Conservation (phyloP, 2,113 vertebrate species). For the Choloepus hoffmanni region DNA sequence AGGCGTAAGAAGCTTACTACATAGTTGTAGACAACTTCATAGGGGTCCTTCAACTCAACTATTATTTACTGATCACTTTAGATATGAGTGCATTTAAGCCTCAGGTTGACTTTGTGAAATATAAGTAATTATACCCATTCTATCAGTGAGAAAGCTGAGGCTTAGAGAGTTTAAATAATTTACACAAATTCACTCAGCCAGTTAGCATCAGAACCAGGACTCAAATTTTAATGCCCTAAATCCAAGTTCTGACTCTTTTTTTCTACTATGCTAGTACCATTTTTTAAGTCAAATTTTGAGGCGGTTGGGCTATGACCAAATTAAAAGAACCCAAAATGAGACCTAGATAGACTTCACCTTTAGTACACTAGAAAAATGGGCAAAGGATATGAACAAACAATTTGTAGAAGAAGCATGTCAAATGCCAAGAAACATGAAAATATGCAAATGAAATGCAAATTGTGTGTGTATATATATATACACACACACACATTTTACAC, state of each 20-base stretch:
- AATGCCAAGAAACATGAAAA: neutral
- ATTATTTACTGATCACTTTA: neutral
- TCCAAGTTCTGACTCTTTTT: neutral
- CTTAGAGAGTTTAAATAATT: too few species aligned
- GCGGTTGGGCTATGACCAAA: neutral
- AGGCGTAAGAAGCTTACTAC: neutral
- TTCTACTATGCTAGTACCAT: neutral
- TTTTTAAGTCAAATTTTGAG: neutral
- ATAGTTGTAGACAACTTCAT: neutral
- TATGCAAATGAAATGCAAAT: neutral
- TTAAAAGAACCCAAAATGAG: conserved; percentile 31
- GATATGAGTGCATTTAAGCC: neutral
- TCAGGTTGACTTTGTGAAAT: neutral
- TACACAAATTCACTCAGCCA: neutral
- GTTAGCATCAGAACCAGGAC: neutral
- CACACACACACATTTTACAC: neutral
- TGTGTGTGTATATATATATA: neutral
- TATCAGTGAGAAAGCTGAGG: neutral
- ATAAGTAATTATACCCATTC: neutral
- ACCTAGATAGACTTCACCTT: neutral
- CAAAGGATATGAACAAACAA: neutral
- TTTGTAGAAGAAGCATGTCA: neutral
- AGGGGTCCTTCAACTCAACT: neutral
- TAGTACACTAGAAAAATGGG: neutral
- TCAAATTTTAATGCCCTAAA: neutral